Evolutionary conservation across 2,113 vertebrate genomes (phyloP), one percentile per base, ranked within the genome.

Genomic region (Pedionomus torquatus): DNA sequence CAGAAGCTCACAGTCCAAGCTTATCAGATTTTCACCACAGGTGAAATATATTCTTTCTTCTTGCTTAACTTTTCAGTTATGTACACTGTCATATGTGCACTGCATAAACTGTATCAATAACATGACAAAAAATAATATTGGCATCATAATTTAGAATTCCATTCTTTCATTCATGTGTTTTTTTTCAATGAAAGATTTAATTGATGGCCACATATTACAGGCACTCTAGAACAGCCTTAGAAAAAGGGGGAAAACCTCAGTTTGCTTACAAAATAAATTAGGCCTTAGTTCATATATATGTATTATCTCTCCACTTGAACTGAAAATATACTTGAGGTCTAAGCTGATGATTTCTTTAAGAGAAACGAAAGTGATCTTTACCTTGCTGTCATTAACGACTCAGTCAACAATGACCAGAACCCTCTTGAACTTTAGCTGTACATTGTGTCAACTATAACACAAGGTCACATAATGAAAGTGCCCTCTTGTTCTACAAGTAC

Each of bases 391-490:
- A 84, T 96, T 95, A 95, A 81, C 15, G 31, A 79, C 48, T 79
- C 83, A 91, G 72, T 71, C 88, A 89, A 30, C 4, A 1, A 61
- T 87, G 72, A 85, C 46, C 7, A 1, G 43, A 93, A 79, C 26
- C n/a, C 39, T 91, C 37, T 15, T 87, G 89, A 94, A 90, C 84
- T 88, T 92, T 1, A 65, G 63, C 54, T 95, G 57, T 23, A 55
- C 14, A 7, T 2, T 51, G 8, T 39, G 58, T 24, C 74, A 90
- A 17, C 61, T 74, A 4, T 19, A 93, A 66, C 25, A 68, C 10
- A 83, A 91, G 77, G 85, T 91, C 93, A 95, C 26, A 37, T 46
- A 90, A 93, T 76, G 44, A 30, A 94, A 83, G n/a, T 31, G 44
- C 52, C 69, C 69, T 89, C 70, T 58, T 79, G 52, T 63, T 91